phyloP scores from a whole-genome alignment of 2,888 invertebrate species.

The Ditylenchus weischeri region DNA sequence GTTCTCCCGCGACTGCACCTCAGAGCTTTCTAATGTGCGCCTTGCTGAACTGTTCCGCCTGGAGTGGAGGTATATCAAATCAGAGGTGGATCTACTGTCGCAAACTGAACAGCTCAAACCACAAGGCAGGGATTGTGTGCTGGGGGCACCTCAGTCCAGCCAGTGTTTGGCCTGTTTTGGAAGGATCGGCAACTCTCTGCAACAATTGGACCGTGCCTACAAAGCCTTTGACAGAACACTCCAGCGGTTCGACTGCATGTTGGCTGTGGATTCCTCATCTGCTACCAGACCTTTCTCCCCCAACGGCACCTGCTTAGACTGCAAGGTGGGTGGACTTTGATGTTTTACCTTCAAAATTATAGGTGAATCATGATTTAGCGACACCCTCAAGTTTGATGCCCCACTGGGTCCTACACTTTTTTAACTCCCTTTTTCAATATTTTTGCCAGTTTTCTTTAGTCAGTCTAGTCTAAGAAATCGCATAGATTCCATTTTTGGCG shows the following conservation, averaged over 20 bases:
- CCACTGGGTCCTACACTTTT: too few species aligned
- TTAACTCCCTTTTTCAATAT: too few species aligned
- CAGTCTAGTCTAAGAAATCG: too few species aligned
- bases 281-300: constrained; percentile 58
- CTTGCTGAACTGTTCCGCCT: constrained; percentile 40
- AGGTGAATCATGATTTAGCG: too few species aligned
- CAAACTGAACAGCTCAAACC: constrained; percentile 36
- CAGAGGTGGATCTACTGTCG: constrained; percentile 39
- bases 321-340: constrained; percentile 42
- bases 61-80: constrained; percentile 33
- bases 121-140: constrained; percentile 37
- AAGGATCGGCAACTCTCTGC: constrained; percentile 33
- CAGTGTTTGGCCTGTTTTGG: constrained; percentile 38
- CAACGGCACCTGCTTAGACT: constrained; percentile 54
- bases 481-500: too few species aligned
- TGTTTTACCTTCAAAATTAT: background rate
- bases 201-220: constrained; percentile 34
- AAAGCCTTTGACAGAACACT: constrained; percentile 33
- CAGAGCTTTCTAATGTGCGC: constrained; percentile 34
- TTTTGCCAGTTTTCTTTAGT: too few species aligned
- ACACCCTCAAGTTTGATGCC: too few species aligned
- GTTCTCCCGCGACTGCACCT: constrained; percentile 36
- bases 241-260: constrained; percentile 51
- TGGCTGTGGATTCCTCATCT: constrained; percentile 47
- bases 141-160: constrained; percentile 26